These are phyloP conservation scores for Nymphalis urticae DNA, from an alignment of 2,888 invertebrate genomes.

Conservation along the genomic window DNA sequence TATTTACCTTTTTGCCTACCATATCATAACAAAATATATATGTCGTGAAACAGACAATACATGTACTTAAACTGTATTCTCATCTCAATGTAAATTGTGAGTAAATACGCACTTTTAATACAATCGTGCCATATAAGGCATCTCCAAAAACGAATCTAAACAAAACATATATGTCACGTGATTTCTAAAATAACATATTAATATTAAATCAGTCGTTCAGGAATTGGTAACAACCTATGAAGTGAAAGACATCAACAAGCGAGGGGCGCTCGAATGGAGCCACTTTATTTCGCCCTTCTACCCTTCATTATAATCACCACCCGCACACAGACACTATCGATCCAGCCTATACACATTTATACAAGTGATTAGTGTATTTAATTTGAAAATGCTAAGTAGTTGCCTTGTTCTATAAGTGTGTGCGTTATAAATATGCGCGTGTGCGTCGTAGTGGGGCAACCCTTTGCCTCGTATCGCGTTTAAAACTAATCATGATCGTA, in stretches of 20 bases:
- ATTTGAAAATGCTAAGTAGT: conserved; percentile 82
- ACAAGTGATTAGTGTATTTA: conserved; percentile 82
- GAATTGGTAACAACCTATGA: conserved; percentile 67
- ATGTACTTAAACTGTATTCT: too few species aligned
- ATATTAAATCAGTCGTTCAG: conserved; percentile 36
- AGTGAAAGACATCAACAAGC: conserved; percentile 75
- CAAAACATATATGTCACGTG: not conserved
- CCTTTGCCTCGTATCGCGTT: conserved; percentile 53
- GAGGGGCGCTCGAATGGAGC: conserved; percentile 75
- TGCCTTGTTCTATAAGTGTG: conserved; percentile 70
- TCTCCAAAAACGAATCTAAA: not conserved
- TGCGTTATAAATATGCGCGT: conserved; percentile 54
- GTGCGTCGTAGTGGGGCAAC: conserved; percentile 73
- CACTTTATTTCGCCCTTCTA: conserved; percentile 81
- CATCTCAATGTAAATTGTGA: not conserved
- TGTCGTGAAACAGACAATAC: too few species aligned
- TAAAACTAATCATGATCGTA: conserved; percentile 60
- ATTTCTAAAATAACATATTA: conserved; percentile 1
- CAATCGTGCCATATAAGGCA: not conserved
- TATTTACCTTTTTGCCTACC: too few species aligned
- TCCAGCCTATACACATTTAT: conserved; percentile 71
- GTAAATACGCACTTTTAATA: not conserved
- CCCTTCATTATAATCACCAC: conserved; percentile 80
- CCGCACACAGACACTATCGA: conserved; percentile 75
- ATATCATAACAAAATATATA: too few species aligned